Conservation (phyloP, 1,140 invertebrate genomes). For the Babylonia areolata region DNA sequence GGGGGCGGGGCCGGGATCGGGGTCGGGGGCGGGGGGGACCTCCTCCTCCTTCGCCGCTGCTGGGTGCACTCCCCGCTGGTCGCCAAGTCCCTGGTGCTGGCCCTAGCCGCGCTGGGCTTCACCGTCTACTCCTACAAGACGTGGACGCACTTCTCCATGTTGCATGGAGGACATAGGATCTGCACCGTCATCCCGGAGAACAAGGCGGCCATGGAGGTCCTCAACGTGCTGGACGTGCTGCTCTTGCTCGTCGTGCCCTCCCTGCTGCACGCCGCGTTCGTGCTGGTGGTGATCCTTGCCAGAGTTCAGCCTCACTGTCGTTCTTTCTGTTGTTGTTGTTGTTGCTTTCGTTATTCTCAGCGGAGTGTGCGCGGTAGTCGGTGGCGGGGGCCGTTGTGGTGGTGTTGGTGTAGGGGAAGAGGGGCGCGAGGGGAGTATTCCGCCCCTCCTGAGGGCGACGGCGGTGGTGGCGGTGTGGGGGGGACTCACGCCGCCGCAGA, state of each 20-base stretch:
- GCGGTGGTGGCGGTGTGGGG: too few species aligned
- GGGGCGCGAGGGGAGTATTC: too few species aligned
- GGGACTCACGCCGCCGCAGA: not conserved
- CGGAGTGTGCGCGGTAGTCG: too few species aligned
- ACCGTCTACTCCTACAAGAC: conserved; percentile 65
- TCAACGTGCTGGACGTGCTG: conserved; percentile 60
- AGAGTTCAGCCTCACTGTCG: not conserved
- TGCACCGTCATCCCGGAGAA: conserved; percentile 62
- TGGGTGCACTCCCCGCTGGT: conserved; percentile 46
- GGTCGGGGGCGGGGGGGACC: too few species aligned
- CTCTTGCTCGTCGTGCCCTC: conserved; percentile 54
- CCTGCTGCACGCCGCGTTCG: conserved; percentile 52
- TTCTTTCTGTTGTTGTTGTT: too few species aligned
- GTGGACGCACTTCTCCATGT: conserved; percentile 57
- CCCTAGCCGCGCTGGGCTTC: conserved; percentile 54
- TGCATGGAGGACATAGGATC: conserved; percentile 33
- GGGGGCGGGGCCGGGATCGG: too few species aligned
- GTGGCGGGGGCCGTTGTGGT: too few species aligned
- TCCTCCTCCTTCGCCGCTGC: too few species aligned
- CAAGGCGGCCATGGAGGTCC: conserved; percentile 53
- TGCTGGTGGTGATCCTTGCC: conserved; percentile 29
- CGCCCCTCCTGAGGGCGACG: too few species aligned
- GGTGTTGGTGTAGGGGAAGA: too few species aligned
- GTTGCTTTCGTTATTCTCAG: too few species aligned
- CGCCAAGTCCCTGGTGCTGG: conserved; percentile 49